A percentile compares a stretch with the other conserved stretches of the same genome.
Evolutionary conservation across 1,140 invertebrate genomes (phyloP).

Genomic region (Leptonema lineaticorne): DNA sequence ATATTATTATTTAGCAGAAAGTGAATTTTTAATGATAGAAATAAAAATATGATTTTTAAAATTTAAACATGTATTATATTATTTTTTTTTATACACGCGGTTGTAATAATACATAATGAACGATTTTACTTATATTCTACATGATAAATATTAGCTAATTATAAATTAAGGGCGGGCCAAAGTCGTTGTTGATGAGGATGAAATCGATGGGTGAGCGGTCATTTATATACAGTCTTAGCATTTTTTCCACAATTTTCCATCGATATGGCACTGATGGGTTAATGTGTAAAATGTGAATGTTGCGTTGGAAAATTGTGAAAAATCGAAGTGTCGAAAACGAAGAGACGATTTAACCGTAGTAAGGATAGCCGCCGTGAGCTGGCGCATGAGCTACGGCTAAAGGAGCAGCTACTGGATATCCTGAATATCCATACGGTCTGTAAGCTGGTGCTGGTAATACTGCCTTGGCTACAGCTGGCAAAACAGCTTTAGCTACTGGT

Average conservation of each 20-base stretch:
- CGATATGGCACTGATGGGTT: background rate
- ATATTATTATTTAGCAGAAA: too few relatives aligned
- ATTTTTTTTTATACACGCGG: conserved; percentile 38
- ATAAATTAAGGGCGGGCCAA: background rate
- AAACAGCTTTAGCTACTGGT: conserved; percentile 42
- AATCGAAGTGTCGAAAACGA: background rate
- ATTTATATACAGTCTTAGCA: conserved; percentile 5
- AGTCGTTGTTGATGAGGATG: background rate
- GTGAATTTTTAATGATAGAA: too few relatives aligned
- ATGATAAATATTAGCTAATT: background rate
- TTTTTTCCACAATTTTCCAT: background rate
- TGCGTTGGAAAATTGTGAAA: background rate
- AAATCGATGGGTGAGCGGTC: background rate
- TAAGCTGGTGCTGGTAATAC: conserved; percentile 36
- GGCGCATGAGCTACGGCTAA: conserved; percentile 13
- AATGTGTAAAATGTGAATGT: too few relatives aligned
- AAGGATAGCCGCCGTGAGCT: conserved; percentile 21
- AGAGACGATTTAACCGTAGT: conserved; percentile 21
- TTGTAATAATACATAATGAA: conserved; percentile 34
- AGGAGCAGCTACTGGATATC: conserved; percentile 18
- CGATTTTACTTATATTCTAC: background rate
- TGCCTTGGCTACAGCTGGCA: conserved; percentile 48
- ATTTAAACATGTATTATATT: too few relatives aligned
- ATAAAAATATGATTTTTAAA: conserved; percentile 28
- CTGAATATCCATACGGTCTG: conserved; percentile 31